Conservation (phyloP, 2,797 vertebrate species). For the Podarcis lilfordi region DNA sequence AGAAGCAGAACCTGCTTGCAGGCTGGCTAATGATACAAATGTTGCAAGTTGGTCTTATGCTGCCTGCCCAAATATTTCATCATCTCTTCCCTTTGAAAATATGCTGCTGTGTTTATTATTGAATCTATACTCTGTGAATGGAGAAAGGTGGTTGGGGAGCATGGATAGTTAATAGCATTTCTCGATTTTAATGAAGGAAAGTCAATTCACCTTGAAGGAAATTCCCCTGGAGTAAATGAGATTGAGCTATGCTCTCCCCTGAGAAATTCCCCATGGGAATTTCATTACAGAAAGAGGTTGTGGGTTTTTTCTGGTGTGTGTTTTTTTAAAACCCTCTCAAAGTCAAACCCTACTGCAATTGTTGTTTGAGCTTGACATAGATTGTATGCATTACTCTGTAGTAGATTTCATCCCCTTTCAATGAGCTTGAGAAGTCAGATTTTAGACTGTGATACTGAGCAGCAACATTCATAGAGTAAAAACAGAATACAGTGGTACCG, state of each 20-base stretch:
- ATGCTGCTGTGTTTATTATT: constrained; percentile 49
- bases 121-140: constrained; percentile 37
- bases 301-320: background rate
- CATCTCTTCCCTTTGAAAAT: constrained; percentile 50
- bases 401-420: too few relatives aligned
- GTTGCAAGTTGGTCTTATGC: background rate
- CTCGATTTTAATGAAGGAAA: constrained; percentile 46
- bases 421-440: too few relatives aligned
- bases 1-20: background rate
- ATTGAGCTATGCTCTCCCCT: constrained; percentile 45
- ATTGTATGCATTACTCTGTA: background rate
- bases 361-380: background rate
- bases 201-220: constrained; percentile 49
- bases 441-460: too few relatives aligned
- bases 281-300: constrained; percentile 53
- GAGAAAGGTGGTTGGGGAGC: background rate
- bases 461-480: too few relatives aligned
- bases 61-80: background rate
- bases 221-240: constrained; percentile 51
- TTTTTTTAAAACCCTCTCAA: constrained; percentile 2
- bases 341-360: background rate
- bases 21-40: background rate
- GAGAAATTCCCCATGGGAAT: constrained; percentile 53
- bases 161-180: constrained; percentile 49
- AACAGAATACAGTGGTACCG: too few relatives aligned